Evolutionary conservation across 2,113 vertebrate species (phyloP), one percentile per base, ranked within the genome.

Genomic region (Vidua macroura): DNA sequence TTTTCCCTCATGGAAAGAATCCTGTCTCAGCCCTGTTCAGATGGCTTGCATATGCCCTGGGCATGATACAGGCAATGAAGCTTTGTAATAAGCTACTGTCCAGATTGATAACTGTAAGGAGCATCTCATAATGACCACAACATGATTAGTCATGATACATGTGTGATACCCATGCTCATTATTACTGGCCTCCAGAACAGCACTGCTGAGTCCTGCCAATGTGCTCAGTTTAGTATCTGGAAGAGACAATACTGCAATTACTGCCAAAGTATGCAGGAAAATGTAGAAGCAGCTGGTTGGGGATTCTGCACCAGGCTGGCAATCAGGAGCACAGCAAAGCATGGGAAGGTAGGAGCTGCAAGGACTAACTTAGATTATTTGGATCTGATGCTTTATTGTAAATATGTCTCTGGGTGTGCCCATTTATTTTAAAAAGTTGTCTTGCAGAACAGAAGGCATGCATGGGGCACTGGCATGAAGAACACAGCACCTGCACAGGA

Each of bases 171-270:
- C 94, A 91, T 83, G 88, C 93, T 96, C 94, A 93, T 97, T 95
- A 97, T 92, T 96, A 86, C 59, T 91, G 90, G 69, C 90, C 59
- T 88, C 60, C 92, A 94, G 92, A 87, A 78, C 68, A 93, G 88
- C 83, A 59, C 94, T 88, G 93, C 83, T 94, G 83, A 93, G 43
- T 86, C 88, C 93, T 96, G 94, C 92, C 95, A 96, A 96, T 92
- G 51, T 0, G 15, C 85, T 72, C 56, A 43, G 92, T 60, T 80
- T 83, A 64, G 79, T 78, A 81, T 94, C 92, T 93, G 92, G 64
- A 83, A 72, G 90, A 94, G 85, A 97, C 85, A 95, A 92, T 94
- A 60, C 94, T 94, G 88, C 66, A 96, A 96, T 96, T 96, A 95
- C 92, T 92, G 94, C 60, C 87, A 78, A 95, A 93, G 79, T 88